phyloP scores from a whole-genome alignment of 2,797 vertebrate genomes.

The Etheostoma nigrum region DNA sequence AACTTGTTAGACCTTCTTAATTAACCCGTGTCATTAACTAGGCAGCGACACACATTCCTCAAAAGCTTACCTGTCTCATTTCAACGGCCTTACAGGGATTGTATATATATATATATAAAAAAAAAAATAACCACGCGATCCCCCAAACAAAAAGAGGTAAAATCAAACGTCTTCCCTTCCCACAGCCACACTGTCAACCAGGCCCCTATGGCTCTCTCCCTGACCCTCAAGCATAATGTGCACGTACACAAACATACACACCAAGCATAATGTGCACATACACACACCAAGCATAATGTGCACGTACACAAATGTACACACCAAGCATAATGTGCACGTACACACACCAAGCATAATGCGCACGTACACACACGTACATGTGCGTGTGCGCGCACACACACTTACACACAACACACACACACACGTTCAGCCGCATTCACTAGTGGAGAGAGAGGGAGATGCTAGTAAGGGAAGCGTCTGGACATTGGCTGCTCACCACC shows the following conservation, averaged over 20 bases:
- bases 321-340: background rate
- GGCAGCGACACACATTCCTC: conserved; percentile 60
- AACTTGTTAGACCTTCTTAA: conserved; percentile 37
- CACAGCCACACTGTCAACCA: conserved; percentile 74
- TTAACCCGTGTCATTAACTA: conserved; percentile 52
- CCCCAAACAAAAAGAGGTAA: conserved; percentile 69
- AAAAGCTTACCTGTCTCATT: conserved; percentile 58
- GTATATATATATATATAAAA: conserved; percentile 81
- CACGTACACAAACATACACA: conserved; percentile 26
- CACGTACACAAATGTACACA: conserved; percentile 35
- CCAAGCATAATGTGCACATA: background rate
- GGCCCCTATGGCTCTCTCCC: conserved; percentile 71
- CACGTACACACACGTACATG: too few species aligned
- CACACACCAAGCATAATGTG: conserved; percentile 12
- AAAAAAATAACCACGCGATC: conserved; percentile 75
- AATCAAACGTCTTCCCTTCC: conserved; percentile 73
- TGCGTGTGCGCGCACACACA: background rate
- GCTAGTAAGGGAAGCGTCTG: conserved; percentile 72
- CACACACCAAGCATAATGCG: too few species aligned
- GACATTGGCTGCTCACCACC: conserved; percentile 67
- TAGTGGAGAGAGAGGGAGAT: conserved; percentile 81
- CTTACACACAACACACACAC: conserved; percentile 37
- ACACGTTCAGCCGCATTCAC: conserved; percentile 67
- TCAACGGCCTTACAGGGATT: conserved; percentile 66
- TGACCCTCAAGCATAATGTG: conserved; percentile 69